These are phyloP conservation scores for Spisula solida DNA, from an alignment of 2,888 invertebrate genomes.

Conservation along the genomic window DNA sequence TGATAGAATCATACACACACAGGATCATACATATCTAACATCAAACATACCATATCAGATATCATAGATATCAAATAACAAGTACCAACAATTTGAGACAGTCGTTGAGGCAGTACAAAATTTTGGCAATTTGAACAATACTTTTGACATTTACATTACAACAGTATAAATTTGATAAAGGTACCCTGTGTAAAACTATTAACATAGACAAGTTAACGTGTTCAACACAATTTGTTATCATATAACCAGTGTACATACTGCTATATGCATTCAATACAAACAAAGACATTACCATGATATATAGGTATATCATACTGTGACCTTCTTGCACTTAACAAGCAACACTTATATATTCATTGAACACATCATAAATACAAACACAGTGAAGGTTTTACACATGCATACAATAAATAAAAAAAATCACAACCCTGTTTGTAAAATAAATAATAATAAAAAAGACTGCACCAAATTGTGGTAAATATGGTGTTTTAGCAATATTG, in stretches of 20 bases:
- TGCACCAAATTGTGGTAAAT: conserved; percentile 2
- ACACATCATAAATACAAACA: neutral
- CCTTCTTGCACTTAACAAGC: no score
- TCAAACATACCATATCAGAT: neutral
- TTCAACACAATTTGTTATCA: neutral
- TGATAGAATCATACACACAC: no score
- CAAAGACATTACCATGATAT: no score
- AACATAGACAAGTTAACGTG: no score
- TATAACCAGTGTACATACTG: no score
- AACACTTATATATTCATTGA: neutral
- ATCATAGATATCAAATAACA: neutral
- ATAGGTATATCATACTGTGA: no score
- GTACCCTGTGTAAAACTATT: neutral
- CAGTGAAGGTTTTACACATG: neutral
- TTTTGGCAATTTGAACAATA: neutral
- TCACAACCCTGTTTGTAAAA: conserved; percentile 10
- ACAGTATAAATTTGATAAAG: neutral
- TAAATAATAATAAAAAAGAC: neutral
- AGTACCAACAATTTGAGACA: neutral
- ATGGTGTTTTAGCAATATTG: no score
- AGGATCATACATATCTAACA: no score
- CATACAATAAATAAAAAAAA: neutral
- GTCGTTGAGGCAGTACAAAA: neutral
- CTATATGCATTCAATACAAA: no score
- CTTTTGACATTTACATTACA: neutral